Conservation (phyloP, 2,797 vertebrate species). For the Oreonectes daqikongensis region DNA sequence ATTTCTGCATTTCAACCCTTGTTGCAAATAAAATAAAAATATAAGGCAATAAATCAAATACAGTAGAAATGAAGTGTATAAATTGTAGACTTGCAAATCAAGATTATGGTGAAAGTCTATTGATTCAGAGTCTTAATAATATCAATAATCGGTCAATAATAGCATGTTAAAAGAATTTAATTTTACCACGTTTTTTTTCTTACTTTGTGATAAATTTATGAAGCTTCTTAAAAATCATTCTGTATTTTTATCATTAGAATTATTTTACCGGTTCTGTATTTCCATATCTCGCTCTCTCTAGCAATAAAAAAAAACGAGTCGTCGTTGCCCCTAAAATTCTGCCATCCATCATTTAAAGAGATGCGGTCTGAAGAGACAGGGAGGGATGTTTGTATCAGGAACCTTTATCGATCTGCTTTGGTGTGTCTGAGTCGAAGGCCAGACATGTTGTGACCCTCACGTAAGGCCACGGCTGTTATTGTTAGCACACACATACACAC, state of each 20-base stretch:
- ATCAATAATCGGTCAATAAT: no score
- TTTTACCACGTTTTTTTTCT: no score
- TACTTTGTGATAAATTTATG: no score
- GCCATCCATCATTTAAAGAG: constrained; percentile 19
- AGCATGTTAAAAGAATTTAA: neutral
- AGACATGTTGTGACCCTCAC: constrained; percentile 38
- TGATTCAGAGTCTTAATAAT: no score
- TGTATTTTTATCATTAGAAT: neutral
- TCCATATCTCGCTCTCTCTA: neutral
- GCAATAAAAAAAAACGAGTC: neutral
- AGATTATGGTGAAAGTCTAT: no score
- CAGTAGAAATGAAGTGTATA: neutral
- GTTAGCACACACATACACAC: neutral
- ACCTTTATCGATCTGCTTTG: constrained; percentile 34
- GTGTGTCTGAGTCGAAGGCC: constrained; percentile 5
- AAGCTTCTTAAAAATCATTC: neutral
- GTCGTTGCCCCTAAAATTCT: neutral
- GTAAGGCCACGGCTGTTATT: constrained; percentile 23
- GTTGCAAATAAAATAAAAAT: neutral
- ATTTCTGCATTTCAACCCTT: neutral
- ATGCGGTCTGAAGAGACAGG: neutral
- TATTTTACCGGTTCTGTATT: neutral
- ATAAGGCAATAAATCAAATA: neutral
- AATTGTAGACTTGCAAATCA: no score
- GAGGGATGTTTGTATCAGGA: constrained; percentile 22